Base-by-base conservation (phyloP, 2,113 vertebrate species). In the Gasterosteus nipponicus region DNA sequence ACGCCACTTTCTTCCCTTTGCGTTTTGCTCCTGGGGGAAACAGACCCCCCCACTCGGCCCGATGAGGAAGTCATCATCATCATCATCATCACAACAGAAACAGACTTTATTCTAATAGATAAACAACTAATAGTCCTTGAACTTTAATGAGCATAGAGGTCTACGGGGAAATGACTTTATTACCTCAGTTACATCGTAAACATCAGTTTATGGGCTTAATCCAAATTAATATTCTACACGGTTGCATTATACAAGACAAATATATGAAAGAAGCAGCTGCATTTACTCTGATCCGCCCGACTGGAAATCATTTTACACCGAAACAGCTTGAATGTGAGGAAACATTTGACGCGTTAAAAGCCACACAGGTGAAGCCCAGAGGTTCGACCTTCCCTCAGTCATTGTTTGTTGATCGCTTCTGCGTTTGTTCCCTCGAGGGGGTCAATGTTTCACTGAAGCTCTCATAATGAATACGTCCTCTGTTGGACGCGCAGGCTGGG, bases 381-480 rank as follows among this genome's bases (percentile, higher is more conserved):
- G 59, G 51, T 15, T 69, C 68, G 72, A 73, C 39, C 0, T 5
- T 56, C 1, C 15, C 54, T 67, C 42, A 49, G 57, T 44, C 75
- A 22, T 54, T 69, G 16, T 10, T 22, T 47, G 64, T 6, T 35
- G 57, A 39, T n/a, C 3, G 8, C 15, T 18, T 33, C 18, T 51
- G 39, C 1, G 9, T 56, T 58, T 67, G 42, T 16, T 33, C 47
- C 44, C 22, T 11, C 10, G 2, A 38, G 14, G 18, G 22, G 41
- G 44, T 72, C 72, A 65, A 56, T 70, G 68, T 59, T 81, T 74
- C 15, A 80, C 63, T 0, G 31, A 19, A 14, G 53, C n/a, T 22
- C 51, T 22, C 9, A 22, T 39, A 26, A 72, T 38, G 47, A 42
- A 57, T 11, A 26, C 46, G 41, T 49, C 4, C 4, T n/a, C 22